A percentile compares a stretch with the other conserved stretches of the same genome.
Evolutionary conservation across 2,797 vertebrate species (phyloP).

Genomic region (Urosaurus nigricauda): DNA sequence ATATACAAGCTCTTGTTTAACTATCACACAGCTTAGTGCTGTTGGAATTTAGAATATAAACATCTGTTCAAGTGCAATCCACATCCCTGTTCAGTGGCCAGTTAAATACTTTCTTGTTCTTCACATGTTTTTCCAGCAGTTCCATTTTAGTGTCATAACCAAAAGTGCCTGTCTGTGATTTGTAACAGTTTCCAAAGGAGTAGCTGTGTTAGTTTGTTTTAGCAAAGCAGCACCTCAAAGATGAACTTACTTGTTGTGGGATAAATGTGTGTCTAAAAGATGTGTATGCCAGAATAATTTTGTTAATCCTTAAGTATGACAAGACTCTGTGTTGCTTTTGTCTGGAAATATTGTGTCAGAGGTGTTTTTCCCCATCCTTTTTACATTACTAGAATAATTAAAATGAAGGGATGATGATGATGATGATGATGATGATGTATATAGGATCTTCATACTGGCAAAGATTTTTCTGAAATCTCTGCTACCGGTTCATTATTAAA

Average conservation of each 20-base stretch:
- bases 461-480: neutral
- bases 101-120: neutral
- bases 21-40: neutral
- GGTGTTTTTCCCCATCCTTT: neutral
- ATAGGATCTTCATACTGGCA: neutral
- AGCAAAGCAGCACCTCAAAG: no score
- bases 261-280: no score
- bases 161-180: no score
- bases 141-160: neutral
- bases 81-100: neutral
- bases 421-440: no score
- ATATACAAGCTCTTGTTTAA: neutral
- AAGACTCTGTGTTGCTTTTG: no score
- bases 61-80: neutral
- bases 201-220: no score
- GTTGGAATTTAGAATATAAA: conserved; percentile 4
- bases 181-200: no score
- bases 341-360: no score
- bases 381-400: neutral
- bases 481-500: neutral
- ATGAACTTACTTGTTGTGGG: no score
- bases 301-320: no score
- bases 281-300: no score
- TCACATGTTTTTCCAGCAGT: neutral
- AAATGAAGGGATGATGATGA: no score